Conservation (phyloP, 2,113 vertebrate genomes). For the Scatophagus argus region DNA sequence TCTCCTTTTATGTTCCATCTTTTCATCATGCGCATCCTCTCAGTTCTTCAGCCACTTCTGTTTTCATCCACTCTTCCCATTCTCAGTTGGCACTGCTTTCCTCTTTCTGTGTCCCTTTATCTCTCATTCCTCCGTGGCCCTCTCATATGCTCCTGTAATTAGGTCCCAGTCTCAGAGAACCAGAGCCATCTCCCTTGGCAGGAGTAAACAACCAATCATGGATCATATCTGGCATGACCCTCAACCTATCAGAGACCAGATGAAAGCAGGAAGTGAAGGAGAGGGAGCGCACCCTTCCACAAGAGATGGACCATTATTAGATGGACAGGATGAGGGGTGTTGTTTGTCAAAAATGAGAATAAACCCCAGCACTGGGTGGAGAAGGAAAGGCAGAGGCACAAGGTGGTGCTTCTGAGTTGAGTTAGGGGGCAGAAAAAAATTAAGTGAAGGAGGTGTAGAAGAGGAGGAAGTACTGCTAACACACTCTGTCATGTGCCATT, state of each 20-base stretch:
- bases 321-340: slow-evolving; percentile 10
- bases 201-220: slow-evolving; percentile 67
- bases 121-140: slow-evolving; percentile 25
- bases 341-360: slow-evolving; percentile 16
- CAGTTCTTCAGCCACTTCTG: not conserved
- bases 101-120: slow-evolving; percentile 45
- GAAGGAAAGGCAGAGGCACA: slow-evolving; percentile 3
- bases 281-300: slow-evolving; percentile 10
- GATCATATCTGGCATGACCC: slow-evolving; percentile 50
- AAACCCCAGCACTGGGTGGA: not conserved
- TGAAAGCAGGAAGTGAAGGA: slow-evolving; percentile 63
- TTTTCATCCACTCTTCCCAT: slow-evolving; percentile 11
- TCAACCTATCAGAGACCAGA: slow-evolving; percentile 58
- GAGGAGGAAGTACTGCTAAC: slow-evolving; percentile 49
- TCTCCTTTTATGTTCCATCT: slow-evolving; percentile 25
- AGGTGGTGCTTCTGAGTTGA: slow-evolving; percentile 27
- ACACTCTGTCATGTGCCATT: slow-evolving; percentile 61
- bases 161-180: slow-evolving; percentile 57
- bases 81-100: slow-evolving; percentile 41
- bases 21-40: slow-evolving; percentile 27
- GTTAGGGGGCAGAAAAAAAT: slow-evolving; percentile 32
- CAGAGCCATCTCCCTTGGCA: slow-evolving; percentile 36
- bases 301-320: slow-evolving; percentile 51
- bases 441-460: slow-evolving; percentile 42
- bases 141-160: slow-evolving; percentile 54